Evolutionary conservation across 2,888 invertebrate species (phyloP), one percentile per base, ranked within the genome.

Genomic region (Drosophila limbata): DNA sequence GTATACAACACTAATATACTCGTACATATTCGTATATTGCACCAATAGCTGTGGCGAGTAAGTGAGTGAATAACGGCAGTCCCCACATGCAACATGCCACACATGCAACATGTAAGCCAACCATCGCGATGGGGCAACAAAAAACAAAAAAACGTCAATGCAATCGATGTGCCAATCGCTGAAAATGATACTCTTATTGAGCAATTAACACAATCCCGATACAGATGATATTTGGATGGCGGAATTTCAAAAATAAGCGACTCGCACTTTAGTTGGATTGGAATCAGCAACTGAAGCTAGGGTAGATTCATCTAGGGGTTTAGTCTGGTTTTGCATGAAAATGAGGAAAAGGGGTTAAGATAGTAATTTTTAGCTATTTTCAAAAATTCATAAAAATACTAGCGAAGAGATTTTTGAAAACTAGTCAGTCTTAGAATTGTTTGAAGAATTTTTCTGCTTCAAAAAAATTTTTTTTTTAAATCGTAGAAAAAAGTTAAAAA

Each of bases 141-240:
- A 64, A 57, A 69, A 55, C 31, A 40, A n/a, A 37, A 62, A 70
- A 76, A 45, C 53, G 66, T 77, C 66, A 77, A 77, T 59, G 74
- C 74, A 77, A 74, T 74, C 74, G 72, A 74, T 74, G 77, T 77
- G 74, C 66, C 77, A 74, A 77, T 66, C 72, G 65, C 31, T 21
- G 33, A 15, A 59, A 65, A 48, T 33, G 61, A 76, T 74, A 28
- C 28, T 28, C 8, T 8, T 28, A 70, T 74, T 74, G 17, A 52
- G 56, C 51, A 76, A 74, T 65, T 65, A 69, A 45, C 56, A n/a
- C 50, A 62, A 62, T 57, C 61, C 56, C 42, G 51, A 68, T 68
- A 68, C 17, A 39, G 71, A 71, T 71, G 57, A 64, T 42, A 68
- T 42, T 51, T 25, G 10, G 10, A 35, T 51, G 51, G 28, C 19